These are phyloP conservation scores for Oscheius onirici DNA, from an alignment of 2,888 invertebrate genomes.

Conservation along the genomic window DNA sequence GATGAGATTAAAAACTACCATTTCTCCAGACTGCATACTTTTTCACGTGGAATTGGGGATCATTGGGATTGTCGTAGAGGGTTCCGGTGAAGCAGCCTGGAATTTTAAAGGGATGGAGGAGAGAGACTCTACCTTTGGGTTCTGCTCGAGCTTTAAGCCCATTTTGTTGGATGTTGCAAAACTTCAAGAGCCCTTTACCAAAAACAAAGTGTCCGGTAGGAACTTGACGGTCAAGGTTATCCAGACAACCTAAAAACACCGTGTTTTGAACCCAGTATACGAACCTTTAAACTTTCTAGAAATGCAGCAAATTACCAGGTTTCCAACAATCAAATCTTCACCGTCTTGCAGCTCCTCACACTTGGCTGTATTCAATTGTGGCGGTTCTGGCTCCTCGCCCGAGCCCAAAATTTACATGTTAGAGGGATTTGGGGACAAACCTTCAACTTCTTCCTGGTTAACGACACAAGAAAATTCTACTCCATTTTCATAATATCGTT, in stretches of 20 bases:
- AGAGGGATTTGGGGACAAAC: not conserved
- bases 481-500: constrained; percentile 44
- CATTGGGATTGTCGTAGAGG: constrained; percentile 51
- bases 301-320: constrained; percentile 63
- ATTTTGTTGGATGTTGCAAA: constrained; percentile 55
- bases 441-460: constrained; percentile 38
- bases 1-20: constrained; percentile 25
- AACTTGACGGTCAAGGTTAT: not conserved
- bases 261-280: too few relatives aligned
- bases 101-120: not conserved
- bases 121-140: constrained; percentile 50
- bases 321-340: constrained; percentile 56
- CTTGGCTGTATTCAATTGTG: constrained; percentile 39
- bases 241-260: constrained; percentile 14
- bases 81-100: constrained; percentile 67
- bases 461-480: constrained; percentile 53
- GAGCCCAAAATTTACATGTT: constrained; percentile 12
- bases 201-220: constrained; percentile 46
- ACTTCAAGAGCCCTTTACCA: constrained; percentile 52
- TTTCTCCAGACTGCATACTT: constrained; percentile 60
- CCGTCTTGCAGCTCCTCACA: constrained; percentile 28
- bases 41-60: constrained; percentile 57
- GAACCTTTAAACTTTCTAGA: constrained; percentile 51
- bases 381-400: constrained; percentile 4
- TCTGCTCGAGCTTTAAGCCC: constrained; percentile 58